Conservation (phyloP, 2,888 invertebrate species). For the Nesidiocoris tenuis region DNA sequence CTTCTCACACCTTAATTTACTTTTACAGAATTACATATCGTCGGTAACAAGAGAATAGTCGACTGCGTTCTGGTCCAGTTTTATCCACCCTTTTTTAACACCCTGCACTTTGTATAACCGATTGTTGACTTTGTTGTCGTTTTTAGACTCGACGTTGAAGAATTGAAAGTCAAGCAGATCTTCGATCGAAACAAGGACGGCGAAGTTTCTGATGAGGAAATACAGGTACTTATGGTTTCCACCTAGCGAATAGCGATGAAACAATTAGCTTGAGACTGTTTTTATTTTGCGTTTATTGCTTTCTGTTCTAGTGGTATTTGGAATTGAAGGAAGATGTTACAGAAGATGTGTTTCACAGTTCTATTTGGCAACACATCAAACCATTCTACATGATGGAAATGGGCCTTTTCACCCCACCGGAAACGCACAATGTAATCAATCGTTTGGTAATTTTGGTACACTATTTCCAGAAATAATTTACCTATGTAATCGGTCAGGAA, state of each 20-base stretch:
- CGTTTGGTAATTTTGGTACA: too few relatives aligned
- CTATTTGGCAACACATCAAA: constrained; percentile 77
- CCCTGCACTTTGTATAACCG: too few relatives aligned
- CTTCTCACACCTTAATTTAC: too few relatives aligned
- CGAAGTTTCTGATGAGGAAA: constrained; percentile 82
- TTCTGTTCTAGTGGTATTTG: constrained; percentile 54
- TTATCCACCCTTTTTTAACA: background rate
- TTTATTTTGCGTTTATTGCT: too few relatives aligned
- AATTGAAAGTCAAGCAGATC: constrained; percentile 68
- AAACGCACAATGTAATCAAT: constrained; percentile 33
- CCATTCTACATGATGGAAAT: constrained; percentile 75
- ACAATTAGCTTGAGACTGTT: too few relatives aligned
- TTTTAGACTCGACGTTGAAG: constrained; percentile 64
- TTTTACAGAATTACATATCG: too few relatives aligned
- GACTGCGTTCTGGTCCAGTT: too few relatives aligned
- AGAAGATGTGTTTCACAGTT: constrained; percentile 65
- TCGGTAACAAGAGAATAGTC: too few relatives aligned
- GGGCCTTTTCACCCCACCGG: constrained; percentile 66
- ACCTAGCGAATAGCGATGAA: too few relatives aligned
- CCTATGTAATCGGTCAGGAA: too few relatives aligned
- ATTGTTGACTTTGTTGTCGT: too few relatives aligned
- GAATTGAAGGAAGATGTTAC: constrained; percentile 61
- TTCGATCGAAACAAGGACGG: constrained; percentile 92
- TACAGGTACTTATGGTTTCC: constrained; percentile 60
- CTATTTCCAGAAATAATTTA: too few relatives aligned